A percentile compares a stretch with the other conserved stretches of the same genome.
Evolutionary conservation across 2,113 vertebrate genomes (phyloP).

Genomic region (Pristiophorus japonicus): DNA sequence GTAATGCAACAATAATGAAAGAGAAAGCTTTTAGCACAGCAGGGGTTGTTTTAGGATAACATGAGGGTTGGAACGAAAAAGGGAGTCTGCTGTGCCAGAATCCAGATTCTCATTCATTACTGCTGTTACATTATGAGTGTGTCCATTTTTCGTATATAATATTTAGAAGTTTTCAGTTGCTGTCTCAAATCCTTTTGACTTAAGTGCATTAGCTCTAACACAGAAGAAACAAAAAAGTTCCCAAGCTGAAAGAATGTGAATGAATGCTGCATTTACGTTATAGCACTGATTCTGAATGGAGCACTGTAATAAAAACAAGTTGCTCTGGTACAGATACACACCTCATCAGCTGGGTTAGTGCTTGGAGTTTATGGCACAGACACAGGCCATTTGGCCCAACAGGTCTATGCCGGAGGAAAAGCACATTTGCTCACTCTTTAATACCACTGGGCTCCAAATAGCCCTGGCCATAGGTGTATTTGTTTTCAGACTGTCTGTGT

Average conservation of each 20-base stretch:
- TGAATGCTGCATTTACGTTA: background rate
- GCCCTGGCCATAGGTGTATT: no score
- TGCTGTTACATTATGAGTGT: background rate
- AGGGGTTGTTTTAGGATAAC: background rate
- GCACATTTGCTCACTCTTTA: background rate
- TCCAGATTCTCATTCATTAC: background rate
- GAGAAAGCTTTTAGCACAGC: constrained; percentile 16
- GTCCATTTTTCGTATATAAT: background rate
- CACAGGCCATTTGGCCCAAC: background rate
- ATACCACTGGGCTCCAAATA: background rate
- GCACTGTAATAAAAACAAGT: background rate
- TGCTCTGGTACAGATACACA: background rate
- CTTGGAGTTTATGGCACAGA: background rate
- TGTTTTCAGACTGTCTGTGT: background rate
- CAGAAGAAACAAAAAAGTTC: background rate
- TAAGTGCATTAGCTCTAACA: background rate
- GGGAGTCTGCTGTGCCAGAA: background rate
- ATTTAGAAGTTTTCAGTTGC: background rate
- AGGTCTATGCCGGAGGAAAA: no score
- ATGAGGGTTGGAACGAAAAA: constrained; percentile 4
- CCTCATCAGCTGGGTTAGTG: background rate
- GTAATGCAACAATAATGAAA: constrained; percentile 3
- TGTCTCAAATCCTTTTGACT: constrained; percentile 6
- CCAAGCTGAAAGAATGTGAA: background rate
- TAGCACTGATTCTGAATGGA: background rate